Base-by-base conservation (phyloP, 30 jellyfish, hydroid and myxozoan genomes). In the Calvadosia cruxmelitensis region DNA sequence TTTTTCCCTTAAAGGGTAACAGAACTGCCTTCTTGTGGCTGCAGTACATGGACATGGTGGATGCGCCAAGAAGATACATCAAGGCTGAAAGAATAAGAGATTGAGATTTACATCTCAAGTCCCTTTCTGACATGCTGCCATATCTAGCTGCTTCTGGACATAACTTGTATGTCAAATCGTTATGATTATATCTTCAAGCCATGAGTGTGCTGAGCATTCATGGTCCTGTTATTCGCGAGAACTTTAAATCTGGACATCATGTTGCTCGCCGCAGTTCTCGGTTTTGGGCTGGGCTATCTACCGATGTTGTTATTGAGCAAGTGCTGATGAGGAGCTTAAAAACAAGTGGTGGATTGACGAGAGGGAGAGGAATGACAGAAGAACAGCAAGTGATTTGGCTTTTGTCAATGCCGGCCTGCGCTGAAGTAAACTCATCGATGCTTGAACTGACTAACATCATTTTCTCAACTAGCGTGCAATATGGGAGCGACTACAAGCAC, bases 131-230 rank as follows among this genome's bases (percentile, higher is more conserved):
- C 7, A 78, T 70, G 86, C 79, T 78, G 1, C 49, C 49, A 31
- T 35, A 64, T 2, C 57, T 76, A 50, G 89, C 89, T 10, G 89
- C 83, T 3, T 5, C 89, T 26, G 89, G 89, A 13, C 89, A 76
- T 34, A 76, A 53, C 67, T 33, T 53, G 24, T 78, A 70, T 50
- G 86, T 86, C 0, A 78, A 78, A 65, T 33, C 67, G 33, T 78
- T 75, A 10, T 51, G 86, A 32, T 26, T 78, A 1, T 78, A 78
- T 49, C 33, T 78, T 34, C 92, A 71, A 48, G 64, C 52, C 27
- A 78, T 78, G 92, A 30, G 29, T 35, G 25, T 13, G 57, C 86
- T 78, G 20, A 80, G 50, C 34, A 63, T 1, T 33, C 70, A 70
- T 24, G 78, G 70, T 27, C 86, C 86, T 12, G 49, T 57, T 65